A percentile compares a stretch with the other conserved stretches of the same genome.
Evolutionary conservation across 2,113 vertebrate species (phyloP).

Genomic region (Thinocorus orbignyianus): DNA sequence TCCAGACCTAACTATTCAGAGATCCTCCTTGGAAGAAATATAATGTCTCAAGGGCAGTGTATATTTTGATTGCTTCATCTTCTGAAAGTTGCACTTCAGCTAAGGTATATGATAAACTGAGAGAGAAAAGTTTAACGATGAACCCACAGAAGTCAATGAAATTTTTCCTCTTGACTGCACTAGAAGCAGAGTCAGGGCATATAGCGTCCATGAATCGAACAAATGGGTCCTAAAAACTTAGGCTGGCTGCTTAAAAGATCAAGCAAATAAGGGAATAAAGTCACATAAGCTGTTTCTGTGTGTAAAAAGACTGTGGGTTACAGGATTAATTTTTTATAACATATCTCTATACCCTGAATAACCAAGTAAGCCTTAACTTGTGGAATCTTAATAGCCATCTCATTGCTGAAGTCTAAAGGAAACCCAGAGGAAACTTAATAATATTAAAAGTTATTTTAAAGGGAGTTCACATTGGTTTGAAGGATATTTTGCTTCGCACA

Average conservation of each 20-base stretch:
- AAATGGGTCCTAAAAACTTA: not conserved
- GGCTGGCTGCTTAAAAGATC: constrained; percentile 10
- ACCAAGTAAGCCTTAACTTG: constrained; percentile 59
- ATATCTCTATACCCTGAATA: constrained; percentile 45
- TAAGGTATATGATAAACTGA: not conserved
- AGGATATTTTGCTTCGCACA: constrained; percentile 65
- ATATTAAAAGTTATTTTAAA: constrained; percentile 81
- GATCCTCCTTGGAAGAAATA: not conserved
- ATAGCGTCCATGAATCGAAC: not conserved
- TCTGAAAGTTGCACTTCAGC: constrained; percentile 11
- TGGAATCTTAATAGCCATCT: constrained; percentile 73
- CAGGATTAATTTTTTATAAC: constrained; percentile 52
- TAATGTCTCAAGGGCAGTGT: not conserved
- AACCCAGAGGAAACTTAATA: constrained; percentile 77
- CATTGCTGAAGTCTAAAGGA: constrained; percentile 73
- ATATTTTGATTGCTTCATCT: not conserved
- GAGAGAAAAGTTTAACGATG: not conserved
- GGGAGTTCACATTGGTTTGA: constrained; percentile 73
- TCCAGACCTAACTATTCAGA: not conserved
- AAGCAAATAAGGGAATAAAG: constrained; percentile 36
- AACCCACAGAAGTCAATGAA: not conserved
- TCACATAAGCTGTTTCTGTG: constrained; percentile 27
- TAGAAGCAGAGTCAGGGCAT: not conserved
- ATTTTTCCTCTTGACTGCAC: not conserved
- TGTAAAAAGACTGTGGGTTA: constrained; percentile 51